These are phyloP conservation scores for Odontothrips loti DNA, from an alignment of 2,888 invertebrate species.

Conservation along the genomic window DNA sequence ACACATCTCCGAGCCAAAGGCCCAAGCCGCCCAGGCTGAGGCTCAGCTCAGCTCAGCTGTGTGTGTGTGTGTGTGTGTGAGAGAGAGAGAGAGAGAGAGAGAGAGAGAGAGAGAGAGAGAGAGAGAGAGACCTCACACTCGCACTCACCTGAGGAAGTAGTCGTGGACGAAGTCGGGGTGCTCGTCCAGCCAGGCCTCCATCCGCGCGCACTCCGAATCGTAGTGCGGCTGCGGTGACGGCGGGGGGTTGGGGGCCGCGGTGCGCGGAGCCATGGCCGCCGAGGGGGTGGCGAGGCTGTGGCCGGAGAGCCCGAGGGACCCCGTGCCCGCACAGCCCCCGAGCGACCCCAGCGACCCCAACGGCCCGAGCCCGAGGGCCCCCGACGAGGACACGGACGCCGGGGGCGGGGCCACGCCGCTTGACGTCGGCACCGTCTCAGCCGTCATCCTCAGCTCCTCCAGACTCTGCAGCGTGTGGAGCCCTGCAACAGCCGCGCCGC, in stretches of 20 bases:
- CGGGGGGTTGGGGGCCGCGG: conserved; percentile 48
- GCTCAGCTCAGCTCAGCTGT: too few species aligned
- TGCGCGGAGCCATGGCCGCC: conserved; percentile 34
- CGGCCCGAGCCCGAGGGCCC: conserved; percentile 51
- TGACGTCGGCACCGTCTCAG: conserved; percentile 41
- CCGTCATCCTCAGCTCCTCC: conserved; percentile 42
- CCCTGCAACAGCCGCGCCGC: not conserved
- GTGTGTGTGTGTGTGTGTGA: too few species aligned
- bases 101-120: too few species aligned
- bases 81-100: too few species aligned
- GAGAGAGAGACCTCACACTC: too few species aligned
- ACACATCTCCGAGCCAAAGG: too few species aligned
- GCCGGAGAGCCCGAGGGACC: conserved; percentile 44
- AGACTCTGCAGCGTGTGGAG: conserved; percentile 18
- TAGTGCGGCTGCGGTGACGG: conserved; percentile 54
- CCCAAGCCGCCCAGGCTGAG: too few species aligned
- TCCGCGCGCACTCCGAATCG: conserved; percentile 81
- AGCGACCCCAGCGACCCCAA: conserved; percentile 33
- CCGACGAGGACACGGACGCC: too few species aligned
- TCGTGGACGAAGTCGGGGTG: conserved; percentile 94
- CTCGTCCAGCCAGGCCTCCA: conserved; percentile 95
- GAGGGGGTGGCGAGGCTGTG: conserved; percentile 40
- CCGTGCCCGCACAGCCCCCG: too few species aligned
- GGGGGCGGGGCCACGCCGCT: conserved; percentile 35
- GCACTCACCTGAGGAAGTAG: conserved; percentile 81